phyloP scores from a whole-genome alignment of 2,113 vertebrate genomes.

The Nycticebus coucang region DNA sequence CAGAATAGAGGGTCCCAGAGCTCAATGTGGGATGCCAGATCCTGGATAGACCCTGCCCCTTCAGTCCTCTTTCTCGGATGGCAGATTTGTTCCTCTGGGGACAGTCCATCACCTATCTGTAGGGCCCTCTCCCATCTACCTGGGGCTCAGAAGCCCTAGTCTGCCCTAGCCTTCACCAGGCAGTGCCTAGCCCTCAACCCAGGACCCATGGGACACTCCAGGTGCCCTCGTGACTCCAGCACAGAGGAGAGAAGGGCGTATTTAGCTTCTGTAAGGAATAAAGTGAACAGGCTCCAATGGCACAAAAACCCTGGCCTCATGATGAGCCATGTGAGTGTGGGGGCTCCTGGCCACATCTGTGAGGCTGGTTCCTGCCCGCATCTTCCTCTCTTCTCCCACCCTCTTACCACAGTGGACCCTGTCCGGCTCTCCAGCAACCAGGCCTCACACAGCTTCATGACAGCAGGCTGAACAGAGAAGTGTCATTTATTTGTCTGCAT shows the following conservation, averaged over 20 bases:
- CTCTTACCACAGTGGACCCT: too few species aligned
- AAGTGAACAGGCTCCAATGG: not conserved
- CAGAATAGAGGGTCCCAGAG: too few species aligned
- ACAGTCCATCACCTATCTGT: not conserved
- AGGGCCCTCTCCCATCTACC: too few species aligned
- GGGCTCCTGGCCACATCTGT: accelerated
- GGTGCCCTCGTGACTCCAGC: too few species aligned
- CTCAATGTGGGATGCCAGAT: not conserved
- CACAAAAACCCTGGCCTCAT: not conserved
- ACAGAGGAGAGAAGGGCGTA: too few species aligned
- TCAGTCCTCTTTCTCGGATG: too few species aligned
- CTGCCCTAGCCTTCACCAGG: not conserved
- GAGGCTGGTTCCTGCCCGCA: not conserved
- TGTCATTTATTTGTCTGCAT: not conserved
- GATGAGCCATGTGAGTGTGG: too few species aligned
- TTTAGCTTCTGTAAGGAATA: not conserved
- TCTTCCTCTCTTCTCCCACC: not conserved
- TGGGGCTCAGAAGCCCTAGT: not conserved
- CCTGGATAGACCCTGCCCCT: accelerated
- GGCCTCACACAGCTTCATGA: not conserved
- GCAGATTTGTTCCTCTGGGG: not conserved
- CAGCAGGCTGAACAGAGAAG: too few species aligned
- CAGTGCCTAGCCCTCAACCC: too few species aligned
- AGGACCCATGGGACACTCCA: not conserved
- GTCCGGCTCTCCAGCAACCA: not conserved